Evolutionary conservation across 2,797 vertebrate species (phyloP).

Genomic region (Sebastes reedi): DNA sequence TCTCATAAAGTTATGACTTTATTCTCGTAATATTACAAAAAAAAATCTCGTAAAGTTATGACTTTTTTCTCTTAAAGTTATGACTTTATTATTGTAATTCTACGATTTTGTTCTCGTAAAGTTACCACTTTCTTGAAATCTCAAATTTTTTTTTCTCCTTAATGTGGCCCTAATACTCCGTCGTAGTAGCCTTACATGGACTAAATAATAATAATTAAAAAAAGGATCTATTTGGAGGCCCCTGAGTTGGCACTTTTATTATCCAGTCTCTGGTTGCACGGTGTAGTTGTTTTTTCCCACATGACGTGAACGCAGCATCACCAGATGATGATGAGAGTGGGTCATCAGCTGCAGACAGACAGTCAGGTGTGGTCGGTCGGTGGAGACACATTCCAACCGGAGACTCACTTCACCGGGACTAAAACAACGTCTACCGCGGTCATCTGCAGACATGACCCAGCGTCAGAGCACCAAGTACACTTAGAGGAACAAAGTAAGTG

Average conservation of each 20-base stretch:
- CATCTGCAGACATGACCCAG: not conserved
- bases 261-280: no score
- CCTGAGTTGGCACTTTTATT: not conserved
- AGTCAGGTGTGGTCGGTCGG: slow-evolving; percentile 79
- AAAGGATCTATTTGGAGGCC: not conserved
- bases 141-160: no score
- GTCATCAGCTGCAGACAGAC: slow-evolving; percentile 67
- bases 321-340: slow-evolving; percentile 51
- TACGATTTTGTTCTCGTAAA: no score
- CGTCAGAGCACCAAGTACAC: not conserved
- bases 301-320: slow-evolving; percentile 51
- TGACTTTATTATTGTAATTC: no score
- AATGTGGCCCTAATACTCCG: no score
- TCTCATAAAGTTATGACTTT: no score
- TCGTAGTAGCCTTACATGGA: no score
- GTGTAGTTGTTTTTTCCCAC: slow-evolving; percentile 15
- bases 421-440: not conserved
- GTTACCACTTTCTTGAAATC: no score
- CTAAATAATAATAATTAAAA: not conserved
- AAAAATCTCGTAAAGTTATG: no score
- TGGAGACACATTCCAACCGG: slow-evolving; percentile 28
- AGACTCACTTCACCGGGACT: slow-evolving; percentile 9
- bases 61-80: no score
- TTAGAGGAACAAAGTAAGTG: slow-evolving; percentile 10
- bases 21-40: no score